Percentiles rank a stretch among this genome's conserved stretches.
phyloP scores from a whole-genome alignment of 2,888 invertebrate genomes.

The Poecilobothrus nobilitatus region DNA sequence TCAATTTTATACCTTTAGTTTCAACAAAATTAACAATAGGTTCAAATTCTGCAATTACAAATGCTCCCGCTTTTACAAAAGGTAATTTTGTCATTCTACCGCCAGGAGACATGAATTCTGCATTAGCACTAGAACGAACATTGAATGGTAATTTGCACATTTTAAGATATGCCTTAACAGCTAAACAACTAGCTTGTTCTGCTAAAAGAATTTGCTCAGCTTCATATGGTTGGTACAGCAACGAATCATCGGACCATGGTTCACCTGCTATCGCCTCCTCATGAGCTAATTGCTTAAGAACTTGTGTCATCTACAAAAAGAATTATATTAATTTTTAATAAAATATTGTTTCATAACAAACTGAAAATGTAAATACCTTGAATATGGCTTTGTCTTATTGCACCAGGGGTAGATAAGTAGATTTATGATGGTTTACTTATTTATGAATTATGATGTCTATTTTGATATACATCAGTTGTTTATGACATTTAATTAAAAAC shows the following conservation, averaged over 20 bases:
- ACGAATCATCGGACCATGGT: constrained; percentile 83
- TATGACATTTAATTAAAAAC: too few relatives aligned
- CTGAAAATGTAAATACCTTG: too few relatives aligned
- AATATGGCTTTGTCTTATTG: too few relatives aligned
- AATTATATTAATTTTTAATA: too few relatives aligned
- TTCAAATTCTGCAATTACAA: constrained; percentile 82
- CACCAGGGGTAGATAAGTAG: too few relatives aligned
- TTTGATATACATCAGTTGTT: too few relatives aligned
- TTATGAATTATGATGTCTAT: too few relatives aligned
- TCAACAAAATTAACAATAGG: constrained; percentile 83
- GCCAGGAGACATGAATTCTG: constrained; percentile 94
- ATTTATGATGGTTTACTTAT: too few relatives aligned
- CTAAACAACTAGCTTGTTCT: constrained; percentile 88
- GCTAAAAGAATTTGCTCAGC: constrained; percentile 89
- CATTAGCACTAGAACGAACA: constrained; percentile 78
- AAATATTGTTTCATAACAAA: too few relatives aligned
- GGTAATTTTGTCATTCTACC: constrained; percentile 68
- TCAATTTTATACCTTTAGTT: constrained; percentile 72
- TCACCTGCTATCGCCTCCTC: constrained; percentile 58
- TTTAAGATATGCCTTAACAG: constrained; percentile 85
- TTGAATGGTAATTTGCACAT: constrained; percentile 82
- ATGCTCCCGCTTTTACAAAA: constrained; percentile 82
- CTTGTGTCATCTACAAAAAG: not conserved
- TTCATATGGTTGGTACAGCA: constrained; percentile 81
- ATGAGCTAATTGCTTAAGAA: not conserved